Evolutionary conservation across 2,888 invertebrate species (phyloP).

Genomic region (Pomacea canaliculata): DNA sequence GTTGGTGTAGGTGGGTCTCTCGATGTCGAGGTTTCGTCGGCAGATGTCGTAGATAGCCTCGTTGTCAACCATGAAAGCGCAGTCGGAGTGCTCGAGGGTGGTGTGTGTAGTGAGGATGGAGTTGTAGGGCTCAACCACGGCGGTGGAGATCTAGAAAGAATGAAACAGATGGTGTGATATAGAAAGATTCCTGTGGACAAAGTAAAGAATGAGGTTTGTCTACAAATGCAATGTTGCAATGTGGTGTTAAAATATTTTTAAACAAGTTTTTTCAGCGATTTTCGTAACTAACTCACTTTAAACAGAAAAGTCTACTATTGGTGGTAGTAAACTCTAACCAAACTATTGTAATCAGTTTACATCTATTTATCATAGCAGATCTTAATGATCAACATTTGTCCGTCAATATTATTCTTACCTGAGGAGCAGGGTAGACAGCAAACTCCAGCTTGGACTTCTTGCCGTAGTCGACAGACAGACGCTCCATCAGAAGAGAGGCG

Average conservation of each 20-base stretch:
- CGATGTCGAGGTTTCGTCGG: conserved; percentile 33
- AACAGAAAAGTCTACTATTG: too few relatives aligned
- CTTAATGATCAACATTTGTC: too few relatives aligned
- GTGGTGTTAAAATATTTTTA: too few relatives aligned
- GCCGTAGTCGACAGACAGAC: conserved; percentile 84
- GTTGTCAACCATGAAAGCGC: conserved; percentile 74
- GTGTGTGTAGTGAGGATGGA: conserved; percentile 35
- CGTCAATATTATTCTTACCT: conserved; percentile 63
- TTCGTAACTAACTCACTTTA: too few relatives aligned
- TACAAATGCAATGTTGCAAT: too few relatives aligned
- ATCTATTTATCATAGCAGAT: too few relatives aligned
- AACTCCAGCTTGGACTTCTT: conserved; percentile 73
- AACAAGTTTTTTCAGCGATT: too few relatives aligned
- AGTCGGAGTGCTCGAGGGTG: conserved; percentile 92
- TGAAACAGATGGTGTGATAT: background rate
- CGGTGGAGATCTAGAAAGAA: conserved; percentile 10
- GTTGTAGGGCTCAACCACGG: conserved; percentile 35
- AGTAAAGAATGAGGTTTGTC: too few relatives aligned
- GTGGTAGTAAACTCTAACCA: too few relatives aligned
- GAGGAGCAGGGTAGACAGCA: conserved; percentile 90
- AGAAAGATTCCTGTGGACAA: background rate
- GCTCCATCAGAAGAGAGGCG: conserved; percentile 88
- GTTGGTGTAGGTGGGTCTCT: conserved; percentile 56
- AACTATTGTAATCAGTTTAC: too few relatives aligned
- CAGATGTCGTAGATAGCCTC: conserved; percentile 38